phyloP scores from a whole-genome alignment of 2,888 invertebrate species.

The Drosophila demipolita region DNA sequence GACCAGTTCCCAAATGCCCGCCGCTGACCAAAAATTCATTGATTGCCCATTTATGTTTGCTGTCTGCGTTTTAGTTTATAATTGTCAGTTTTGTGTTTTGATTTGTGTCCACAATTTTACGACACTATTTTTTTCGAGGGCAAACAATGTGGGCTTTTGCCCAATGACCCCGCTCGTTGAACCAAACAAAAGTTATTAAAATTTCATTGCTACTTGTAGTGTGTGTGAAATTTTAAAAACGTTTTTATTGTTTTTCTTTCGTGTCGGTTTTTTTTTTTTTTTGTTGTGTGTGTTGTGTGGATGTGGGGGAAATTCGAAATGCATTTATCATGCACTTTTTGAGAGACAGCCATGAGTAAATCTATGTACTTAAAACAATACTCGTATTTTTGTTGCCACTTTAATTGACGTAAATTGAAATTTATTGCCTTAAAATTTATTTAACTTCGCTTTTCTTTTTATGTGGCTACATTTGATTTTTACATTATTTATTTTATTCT shows the following conservation, averaged over 20 bases:
- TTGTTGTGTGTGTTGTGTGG: neutral
- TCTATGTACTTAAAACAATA: slow-evolving; percentile 24
- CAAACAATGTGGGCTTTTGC: slow-evolving; percentile 51
- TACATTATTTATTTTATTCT: neutral
- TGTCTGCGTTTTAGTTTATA: slow-evolving; percentile 67
- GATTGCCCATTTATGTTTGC: slow-evolving; percentile 58
- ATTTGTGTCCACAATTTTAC: slow-evolving; percentile 53
- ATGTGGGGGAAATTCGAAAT: slow-evolving; percentile 33
- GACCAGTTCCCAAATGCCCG: slow-evolving; percentile 14
- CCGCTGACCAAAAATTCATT: slow-evolving; percentile 45
- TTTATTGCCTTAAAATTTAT: slow-evolving; percentile 29
- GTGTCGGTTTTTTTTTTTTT: slow-evolving; percentile 10
- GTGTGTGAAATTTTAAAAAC: slow-evolving; percentile 51
- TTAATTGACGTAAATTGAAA: slow-evolving; percentile 52
- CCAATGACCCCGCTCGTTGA: slow-evolving; percentile 51
- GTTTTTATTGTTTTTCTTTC: slow-evolving; percentile 46
- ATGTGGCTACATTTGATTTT: slow-evolving; percentile 16
- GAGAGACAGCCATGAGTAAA: slow-evolving; percentile 8
- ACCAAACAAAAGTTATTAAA: slow-evolving; percentile 68
- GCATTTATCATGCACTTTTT: slow-evolving; percentile 50
- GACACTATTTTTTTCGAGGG: slow-evolving; percentile 30
- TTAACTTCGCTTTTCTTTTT: slow-evolving; percentile 25
- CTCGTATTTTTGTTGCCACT: slow-evolving; percentile 13
- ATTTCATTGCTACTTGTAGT: slow-evolving; percentile 58
- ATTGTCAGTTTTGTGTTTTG: slow-evolving; percentile 52